Evolutionary conservation across 2,888 invertebrate species (phyloP), one percentile per base, ranked within the genome.

Genomic region (Epiblema foenella): DNA sequence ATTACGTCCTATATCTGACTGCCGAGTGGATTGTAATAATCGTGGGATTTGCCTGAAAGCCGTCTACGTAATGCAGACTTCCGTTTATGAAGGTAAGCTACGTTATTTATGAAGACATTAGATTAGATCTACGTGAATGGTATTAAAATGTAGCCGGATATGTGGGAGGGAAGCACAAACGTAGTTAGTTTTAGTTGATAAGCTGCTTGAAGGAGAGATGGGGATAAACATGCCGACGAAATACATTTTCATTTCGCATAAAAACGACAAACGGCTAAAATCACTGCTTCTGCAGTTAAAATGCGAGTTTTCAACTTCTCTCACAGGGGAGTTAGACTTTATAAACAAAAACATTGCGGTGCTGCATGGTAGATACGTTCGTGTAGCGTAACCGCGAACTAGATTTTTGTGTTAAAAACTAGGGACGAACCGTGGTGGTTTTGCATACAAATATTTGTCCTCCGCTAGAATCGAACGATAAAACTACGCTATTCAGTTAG

Each of bases 11-110:
- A 80, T 83, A 83, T 83, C 79, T 81, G 79, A 80, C 79, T 81
- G 75, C 77, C 79, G 76, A 83, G 87, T 87, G 89, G 83, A 85
- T 87, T 86, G 78, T 85, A 79, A 67, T 76, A 77, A 76, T 78
- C 81, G 85, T 83, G 86, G 85, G 73, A 73, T 73, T 76, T 77
- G 73, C 68, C 74, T 71, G 75, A 71, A 70, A 72, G 73, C 65
- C 67, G 73, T 69, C 74, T 71, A 72, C 75, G 73, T 63, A 68
- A 75, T 76, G 75, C 56, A 52, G 60, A 70, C 74, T 56, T 65
- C 73, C 58, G 56, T 64, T 56, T 63, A 46, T 49, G 65, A 75
- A 77, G 77, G 77, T 72, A 70, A 70, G 73, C 73, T 68, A 63
- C 39, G 60, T 66, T 62, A 65, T 68, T 71, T 69, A 68, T 54